Base-by-base conservation (phyloP, 2,113 vertebrate genomes). In the Tylochromis polylepis region DNA sequence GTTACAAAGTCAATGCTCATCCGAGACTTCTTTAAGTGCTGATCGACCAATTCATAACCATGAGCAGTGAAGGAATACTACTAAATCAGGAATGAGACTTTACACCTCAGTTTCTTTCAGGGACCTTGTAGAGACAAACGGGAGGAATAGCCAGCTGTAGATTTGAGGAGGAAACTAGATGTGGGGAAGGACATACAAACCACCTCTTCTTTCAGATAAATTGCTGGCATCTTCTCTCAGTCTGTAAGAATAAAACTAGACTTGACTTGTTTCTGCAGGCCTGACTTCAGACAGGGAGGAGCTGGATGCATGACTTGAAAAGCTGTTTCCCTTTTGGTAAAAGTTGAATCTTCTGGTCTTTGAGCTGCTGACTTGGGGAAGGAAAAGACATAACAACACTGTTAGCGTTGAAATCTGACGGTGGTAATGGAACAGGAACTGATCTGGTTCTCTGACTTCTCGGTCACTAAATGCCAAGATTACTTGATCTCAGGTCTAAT, bases 371-470 rank as follows among this genome's bases (percentile, higher is more conserved):
- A 96, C 96, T 96, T 97, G 94, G 93, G 94, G 95, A 91, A 92
- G 94, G 95, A 93, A 94, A 96, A 96, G 92, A 96, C 91, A 96
- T 95, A 94, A 96, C 94, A 97, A 97, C 92, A 97, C 96, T 93
- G 95, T 97, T 97, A 97, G 96, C 95, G 95, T 94, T 92, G 95
- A 95, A 86, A 93, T 94, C 89, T 92, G 90, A 85, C 65, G 85
- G 88, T 82, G 91, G 82, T 89, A 85, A 92, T 65, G 89, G 92
- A 93, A 91, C 88, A 95, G 94, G 93, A 91, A 89, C 83, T 83
- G 87, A 89, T 70, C 87, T 93, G 83, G 56, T 27, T 82, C 80
- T 85, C 80, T 57, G 70, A 84, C 72, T 84, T 51, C 6, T 58
- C 60, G 12, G 67, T 49, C 65, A 85, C 4, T 59, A 46, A 57